A percentile compares a stretch with the other conserved stretches of the same genome.
These are phyloP conservation scores for Hippopotamus amphibius DNA, from an alignment of 2,113 vertebrate species.

Conservation along the genomic window DNA sequence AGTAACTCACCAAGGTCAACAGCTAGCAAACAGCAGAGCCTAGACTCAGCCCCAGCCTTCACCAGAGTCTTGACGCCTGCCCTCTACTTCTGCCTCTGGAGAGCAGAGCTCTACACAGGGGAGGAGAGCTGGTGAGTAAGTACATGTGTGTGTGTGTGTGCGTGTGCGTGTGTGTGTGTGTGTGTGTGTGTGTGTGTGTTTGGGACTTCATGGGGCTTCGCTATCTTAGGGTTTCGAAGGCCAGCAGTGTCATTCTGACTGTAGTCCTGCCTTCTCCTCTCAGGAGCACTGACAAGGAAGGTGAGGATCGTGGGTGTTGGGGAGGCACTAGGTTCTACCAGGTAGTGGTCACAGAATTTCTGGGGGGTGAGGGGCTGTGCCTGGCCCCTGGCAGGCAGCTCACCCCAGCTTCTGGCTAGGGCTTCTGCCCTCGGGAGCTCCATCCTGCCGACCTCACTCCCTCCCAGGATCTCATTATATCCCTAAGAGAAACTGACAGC, in stretches of 20 bases:
- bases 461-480: constrained; percentile 82
- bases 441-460: constrained; percentile 49
- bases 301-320: not conserved
- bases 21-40: not conserved
- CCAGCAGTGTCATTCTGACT: not conserved
- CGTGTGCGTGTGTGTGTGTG: no score
- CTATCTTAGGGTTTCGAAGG: not conserved
- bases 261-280: not conserved
- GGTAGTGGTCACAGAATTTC: not conserved
- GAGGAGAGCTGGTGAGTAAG: not conserved
- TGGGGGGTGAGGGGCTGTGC: not conserved
- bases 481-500: constrained; percentile 84
- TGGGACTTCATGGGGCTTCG: not conserved
- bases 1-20: not conserved
- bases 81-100: not conserved
- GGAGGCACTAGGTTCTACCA: not conserved
- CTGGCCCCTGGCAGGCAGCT: not conserved
- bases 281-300: not conserved
- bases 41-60: not conserved
- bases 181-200: no score
- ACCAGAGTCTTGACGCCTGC: not conserved
- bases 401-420: not conserved
- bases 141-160: no score
- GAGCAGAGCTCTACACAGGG: not conserved
- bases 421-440: constrained; percentile 59